A percentile compares a stretch with the other conserved stretches of the same genome.
These are phyloP conservation scores for Drosophila setifemur DNA, from an alignment of 1,140 invertebrate species.

Conservation along the genomic window DNA sequence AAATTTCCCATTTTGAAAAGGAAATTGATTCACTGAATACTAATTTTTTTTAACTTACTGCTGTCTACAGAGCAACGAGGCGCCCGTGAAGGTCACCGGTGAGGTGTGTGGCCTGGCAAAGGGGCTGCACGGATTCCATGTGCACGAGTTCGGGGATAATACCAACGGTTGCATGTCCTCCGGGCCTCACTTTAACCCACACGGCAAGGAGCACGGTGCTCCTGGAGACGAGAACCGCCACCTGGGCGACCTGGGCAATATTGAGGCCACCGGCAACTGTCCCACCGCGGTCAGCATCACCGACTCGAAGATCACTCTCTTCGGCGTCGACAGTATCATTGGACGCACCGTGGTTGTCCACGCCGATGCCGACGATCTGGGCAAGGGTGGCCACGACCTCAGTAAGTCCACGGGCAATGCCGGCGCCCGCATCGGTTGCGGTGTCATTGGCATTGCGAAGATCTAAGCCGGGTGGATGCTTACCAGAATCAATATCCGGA, in stretches of 20 bases:
- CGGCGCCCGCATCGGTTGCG: constrained; percentile 96
- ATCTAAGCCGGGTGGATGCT: constrained; percentile 43
- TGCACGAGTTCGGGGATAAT: constrained; percentile 98
- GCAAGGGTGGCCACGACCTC: constrained; percentile 95
- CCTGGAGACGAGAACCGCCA: constrained; percentile 90
- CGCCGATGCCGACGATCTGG: constrained; percentile 97
- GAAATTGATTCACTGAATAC: no score
- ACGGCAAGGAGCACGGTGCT: constrained; percentile 92
- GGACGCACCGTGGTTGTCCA: constrained; percentile 96
- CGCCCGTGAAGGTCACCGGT: constrained; percentile 87
- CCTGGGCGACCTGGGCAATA: constrained; percentile 96
- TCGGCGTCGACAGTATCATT: constrained; percentile 91
- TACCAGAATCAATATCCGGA: not conserved
- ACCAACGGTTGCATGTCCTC: constrained; percentile 98
- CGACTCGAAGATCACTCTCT: constrained; percentile 89
- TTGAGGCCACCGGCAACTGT: constrained; percentile 88
- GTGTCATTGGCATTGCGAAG: constrained; percentile 94
- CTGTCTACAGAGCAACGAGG: constrained; percentile 81
- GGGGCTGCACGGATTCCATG: constrained; percentile 94
- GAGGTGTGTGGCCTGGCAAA: constrained; percentile 87
- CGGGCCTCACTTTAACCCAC: constrained; percentile 97
- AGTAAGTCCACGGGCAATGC: constrained; percentile 98
- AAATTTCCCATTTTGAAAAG: no score
- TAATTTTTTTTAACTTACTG: no score
- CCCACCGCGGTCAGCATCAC: constrained; percentile 89